Evolutionary conservation across 2,797 vertebrate species (phyloP).

Genomic region (Pseudochirops corinnae): DNA sequence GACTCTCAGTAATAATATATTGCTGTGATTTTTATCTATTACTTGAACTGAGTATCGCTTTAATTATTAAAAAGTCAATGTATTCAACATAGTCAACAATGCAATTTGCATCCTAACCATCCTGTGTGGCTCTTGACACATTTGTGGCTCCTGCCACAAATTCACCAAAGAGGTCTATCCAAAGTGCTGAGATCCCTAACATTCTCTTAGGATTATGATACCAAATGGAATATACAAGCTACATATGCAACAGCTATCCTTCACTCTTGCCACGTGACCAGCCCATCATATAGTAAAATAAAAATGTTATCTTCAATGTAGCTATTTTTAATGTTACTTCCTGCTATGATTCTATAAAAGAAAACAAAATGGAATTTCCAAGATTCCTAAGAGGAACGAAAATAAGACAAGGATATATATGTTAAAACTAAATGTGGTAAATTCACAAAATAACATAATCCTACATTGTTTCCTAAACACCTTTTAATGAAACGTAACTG

Average conservation of each 20-base stretch:
- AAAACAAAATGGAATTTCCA: constrained; percentile 48
- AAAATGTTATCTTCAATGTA: background rate
- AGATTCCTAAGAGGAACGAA: constrained; percentile 34
- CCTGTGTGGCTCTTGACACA: background rate
- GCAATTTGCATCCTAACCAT: background rate
- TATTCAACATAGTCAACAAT: background rate
- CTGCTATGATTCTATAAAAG: constrained; percentile 49
- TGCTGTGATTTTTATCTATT: background rate
- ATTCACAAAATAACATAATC: constrained; percentile 20
- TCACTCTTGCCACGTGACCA: background rate
- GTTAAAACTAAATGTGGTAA: constrained; percentile 49
- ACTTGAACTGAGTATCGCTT: background rate
- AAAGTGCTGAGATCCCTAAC: background rate
- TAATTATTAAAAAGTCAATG: background rate
- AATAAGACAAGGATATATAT: constrained; percentile 35
- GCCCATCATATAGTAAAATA: background rate
- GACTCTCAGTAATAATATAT: background rate
- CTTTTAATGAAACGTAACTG: constrained; percentile 34
- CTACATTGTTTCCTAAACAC: background rate
- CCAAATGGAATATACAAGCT: background rate
- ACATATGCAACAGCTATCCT: background rate
- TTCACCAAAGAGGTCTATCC: background rate
- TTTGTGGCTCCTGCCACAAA: background rate
- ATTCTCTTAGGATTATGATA: background rate
- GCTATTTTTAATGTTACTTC: constrained; percentile 2